These are phyloP conservation scores for Arge pagana DNA, from an alignment of 2,888 invertebrate genomes.

Conservation along the genomic window DNA sequence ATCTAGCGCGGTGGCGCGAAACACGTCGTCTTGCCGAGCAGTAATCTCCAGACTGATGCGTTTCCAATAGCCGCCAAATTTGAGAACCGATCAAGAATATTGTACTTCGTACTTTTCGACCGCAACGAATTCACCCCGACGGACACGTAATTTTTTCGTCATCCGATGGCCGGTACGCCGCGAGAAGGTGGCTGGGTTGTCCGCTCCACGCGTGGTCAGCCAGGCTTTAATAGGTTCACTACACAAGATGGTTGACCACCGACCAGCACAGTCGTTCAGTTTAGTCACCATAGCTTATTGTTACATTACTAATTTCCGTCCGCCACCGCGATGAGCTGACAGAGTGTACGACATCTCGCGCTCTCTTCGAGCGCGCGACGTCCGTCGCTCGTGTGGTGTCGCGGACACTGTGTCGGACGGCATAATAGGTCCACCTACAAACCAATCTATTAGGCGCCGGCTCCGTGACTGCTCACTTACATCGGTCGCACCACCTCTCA, in stretches of 20 bases:
- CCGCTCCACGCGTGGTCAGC: constrained; percentile 23
- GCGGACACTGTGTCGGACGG: constrained; percentile 33
- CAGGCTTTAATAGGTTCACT: constrained; percentile 26
- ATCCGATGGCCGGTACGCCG: constrained; percentile 26
- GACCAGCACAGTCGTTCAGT: constrained; percentile 28
- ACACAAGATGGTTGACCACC: constrained; percentile 33
- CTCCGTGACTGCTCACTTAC: constrained; percentile 58
- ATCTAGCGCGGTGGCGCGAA: no score
- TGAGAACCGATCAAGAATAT: no score
- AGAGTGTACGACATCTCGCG: constrained; percentile 13
- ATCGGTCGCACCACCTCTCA: constrained; percentile 38
- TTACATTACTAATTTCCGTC: constrained; percentile 57
- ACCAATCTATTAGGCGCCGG: constrained; percentile 59
- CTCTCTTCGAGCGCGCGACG: constrained; percentile 25
- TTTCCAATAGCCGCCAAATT: no score
- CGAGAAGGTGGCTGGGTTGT: constrained; percentile 25
- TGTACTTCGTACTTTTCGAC: constrained; percentile 39
- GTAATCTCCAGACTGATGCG: no score
- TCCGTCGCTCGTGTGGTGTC: constrained; percentile 37
- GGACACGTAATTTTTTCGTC: constrained; percentile 40
- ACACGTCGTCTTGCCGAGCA: no score
- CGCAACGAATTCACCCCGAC: constrained; percentile 39
- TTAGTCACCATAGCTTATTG: constrained; percentile 50
- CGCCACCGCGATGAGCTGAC: constrained; percentile 38
- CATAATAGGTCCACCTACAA: constrained; percentile 59